These are phyloP conservation scores for Stomatorhinus walkeri DNA, from an alignment of 2,797 vertebrate species.

Conservation along the genomic window DNA sequence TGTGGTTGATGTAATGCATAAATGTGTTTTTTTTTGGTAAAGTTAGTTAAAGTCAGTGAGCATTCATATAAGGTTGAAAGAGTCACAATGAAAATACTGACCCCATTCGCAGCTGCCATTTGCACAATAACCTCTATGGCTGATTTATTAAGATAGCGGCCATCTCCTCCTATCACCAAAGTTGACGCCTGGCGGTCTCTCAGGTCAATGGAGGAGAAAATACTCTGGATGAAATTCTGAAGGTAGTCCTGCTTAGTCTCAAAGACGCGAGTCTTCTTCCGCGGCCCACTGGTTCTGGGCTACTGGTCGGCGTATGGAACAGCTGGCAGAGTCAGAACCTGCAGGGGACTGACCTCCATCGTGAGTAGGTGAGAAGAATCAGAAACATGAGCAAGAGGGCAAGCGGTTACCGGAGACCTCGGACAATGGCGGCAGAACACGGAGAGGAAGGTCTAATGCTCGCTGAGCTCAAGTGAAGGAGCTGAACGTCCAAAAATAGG, in stretches of 20 bases:
- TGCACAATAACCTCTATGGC: slow-evolving; percentile 68
- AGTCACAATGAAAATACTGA: slow-evolving; percentile 63
- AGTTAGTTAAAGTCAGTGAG: neutral
- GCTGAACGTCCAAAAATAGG: slow-evolving; percentile 66
- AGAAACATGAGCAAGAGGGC: slow-evolving; percentile 15
- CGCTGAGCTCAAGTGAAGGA: slow-evolving; percentile 49
- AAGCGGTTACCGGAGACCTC: slow-evolving; percentile 34
- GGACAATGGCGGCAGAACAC: neutral
- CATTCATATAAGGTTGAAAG: neutral
- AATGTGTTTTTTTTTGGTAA: neutral
- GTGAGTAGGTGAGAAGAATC: slow-evolving; percentile 17
- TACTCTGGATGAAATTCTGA: slow-evolving; percentile 91
- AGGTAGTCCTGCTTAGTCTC: slow-evolving; percentile 82
- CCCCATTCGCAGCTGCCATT: slow-evolving; percentile 87
- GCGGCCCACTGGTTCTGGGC: slow-evolving; percentile 74
- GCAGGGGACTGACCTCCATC: slow-evolving; percentile 70
- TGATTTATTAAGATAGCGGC: slow-evolving; percentile 79
- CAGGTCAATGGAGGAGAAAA: slow-evolving; percentile 90
- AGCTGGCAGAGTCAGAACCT: slow-evolving; percentile 62
- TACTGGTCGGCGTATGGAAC: slow-evolving; percentile 82
- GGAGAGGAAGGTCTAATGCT: slow-evolving; percentile 26
- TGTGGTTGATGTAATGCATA: neutral
- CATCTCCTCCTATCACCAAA: slow-evolving; percentile 88
- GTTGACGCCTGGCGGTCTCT: slow-evolving; percentile 90
- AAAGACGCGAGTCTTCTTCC: slow-evolving; percentile 75